phyloP scores from a whole-genome alignment of 2,888 invertebrate genomes.

The Synanthedon formicaeformis region DNA sequence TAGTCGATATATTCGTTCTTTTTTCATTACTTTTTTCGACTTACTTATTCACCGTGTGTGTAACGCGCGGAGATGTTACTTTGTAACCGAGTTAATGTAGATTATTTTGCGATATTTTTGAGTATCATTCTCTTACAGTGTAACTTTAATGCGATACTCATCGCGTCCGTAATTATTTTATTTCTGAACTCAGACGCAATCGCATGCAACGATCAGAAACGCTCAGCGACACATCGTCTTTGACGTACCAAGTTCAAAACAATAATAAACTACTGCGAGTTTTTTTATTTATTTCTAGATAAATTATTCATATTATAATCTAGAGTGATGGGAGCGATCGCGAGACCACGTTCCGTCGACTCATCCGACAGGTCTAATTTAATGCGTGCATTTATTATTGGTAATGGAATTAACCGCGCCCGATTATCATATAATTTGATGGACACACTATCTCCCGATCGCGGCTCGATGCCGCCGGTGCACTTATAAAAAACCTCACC shows the following conservation, averaged over 20 bases:
- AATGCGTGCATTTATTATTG: constrained; percentile 70
- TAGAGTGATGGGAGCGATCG: constrained; percentile 57
- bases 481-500: constrained; percentile 43
- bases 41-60: too few relatives aligned
- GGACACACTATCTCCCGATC: constrained; percentile 65
- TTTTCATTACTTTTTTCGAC: too few relatives aligned
- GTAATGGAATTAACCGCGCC: constrained; percentile 68
- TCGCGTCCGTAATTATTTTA: constrained; percentile 25
- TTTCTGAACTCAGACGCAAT: constrained; percentile 32
- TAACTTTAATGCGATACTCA: constrained; percentile 20
- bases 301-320: constrained; percentile 70
- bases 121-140: background rate
- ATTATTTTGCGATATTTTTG: background rate
- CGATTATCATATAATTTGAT: constrained; percentile 71
- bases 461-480: constrained; percentile 50
- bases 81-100: background rate
- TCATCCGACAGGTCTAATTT: constrained; percentile 68
- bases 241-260: constrained; percentile 56
- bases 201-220: constrained; percentile 28
- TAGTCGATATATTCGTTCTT: too few relatives aligned
- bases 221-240: constrained; percentile 39
- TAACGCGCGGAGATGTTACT: too few relatives aligned
- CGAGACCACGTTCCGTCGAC: constrained; percentile 52
- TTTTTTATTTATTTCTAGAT: constrained; percentile 55
- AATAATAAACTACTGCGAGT: constrained; percentile 50